A percentile compares a stretch with the other conserved stretches of the same genome.
Evolutionary conservation across 2,113 vertebrate genomes (phyloP).

Genomic region (Pagrus major): DNA sequence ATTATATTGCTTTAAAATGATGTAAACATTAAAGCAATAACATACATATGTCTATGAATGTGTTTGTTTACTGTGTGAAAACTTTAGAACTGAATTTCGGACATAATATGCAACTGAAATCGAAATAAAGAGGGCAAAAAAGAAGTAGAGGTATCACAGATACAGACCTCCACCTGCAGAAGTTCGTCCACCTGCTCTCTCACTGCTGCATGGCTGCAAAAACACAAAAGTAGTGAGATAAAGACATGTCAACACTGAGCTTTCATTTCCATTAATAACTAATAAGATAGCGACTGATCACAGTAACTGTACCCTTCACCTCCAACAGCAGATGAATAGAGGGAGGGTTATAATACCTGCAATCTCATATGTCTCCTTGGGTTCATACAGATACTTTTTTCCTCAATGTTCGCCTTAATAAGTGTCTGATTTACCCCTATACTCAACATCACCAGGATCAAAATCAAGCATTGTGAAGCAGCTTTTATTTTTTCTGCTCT

Average conservation of each 20-base stretch:
- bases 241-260: neutral
- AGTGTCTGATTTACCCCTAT: no score
- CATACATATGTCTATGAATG: neutral
- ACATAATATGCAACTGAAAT: neutral
- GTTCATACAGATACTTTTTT: no score
- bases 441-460: no score
- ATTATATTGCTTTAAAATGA: no score
- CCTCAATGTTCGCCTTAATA: no score
- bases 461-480: no score
- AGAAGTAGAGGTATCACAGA: no score
- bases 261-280: neutral
- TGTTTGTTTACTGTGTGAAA: neutral
- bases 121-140: neutral
- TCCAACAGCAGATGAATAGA: neutral
- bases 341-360: neutral
- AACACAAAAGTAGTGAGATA: neutral
- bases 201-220: slow-evolving; percentile 64
- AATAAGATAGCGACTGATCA: neutral
- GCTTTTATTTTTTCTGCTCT: no score
- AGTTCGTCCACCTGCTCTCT: slow-evolving; percentile 73
- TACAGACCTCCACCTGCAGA: slow-evolving; percentile 78
- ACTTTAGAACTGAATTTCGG: neutral
- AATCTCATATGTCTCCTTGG: no score
- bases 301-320: neutral
- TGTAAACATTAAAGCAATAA: no score